Percentiles rank a stretch among this genome's conserved stretches.
These are phyloP conservation scores for Danio jaintianensis DNA, from an alignment of 2,797 vertebrate species.

Conservation along the genomic window DNA sequence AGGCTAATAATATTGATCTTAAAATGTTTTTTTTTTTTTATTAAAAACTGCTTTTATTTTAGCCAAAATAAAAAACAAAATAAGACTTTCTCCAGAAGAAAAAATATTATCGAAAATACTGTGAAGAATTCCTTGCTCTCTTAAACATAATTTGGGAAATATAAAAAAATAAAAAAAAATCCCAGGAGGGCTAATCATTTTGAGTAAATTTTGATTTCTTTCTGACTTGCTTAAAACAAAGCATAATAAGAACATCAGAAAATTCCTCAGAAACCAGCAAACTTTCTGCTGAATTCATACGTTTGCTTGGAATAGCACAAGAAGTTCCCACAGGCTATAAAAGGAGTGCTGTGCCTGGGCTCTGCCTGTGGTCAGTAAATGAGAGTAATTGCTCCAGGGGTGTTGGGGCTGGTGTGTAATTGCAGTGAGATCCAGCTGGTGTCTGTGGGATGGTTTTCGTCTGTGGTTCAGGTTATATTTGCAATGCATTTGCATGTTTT, in stretches of 20 bases:
- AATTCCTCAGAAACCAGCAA: background rate
- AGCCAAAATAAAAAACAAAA: no score
- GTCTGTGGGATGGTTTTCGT: conserved; percentile 38
- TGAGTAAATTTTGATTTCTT: no score
- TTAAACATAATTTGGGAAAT: no score
- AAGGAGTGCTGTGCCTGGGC: conserved; percentile 21
- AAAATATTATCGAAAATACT: no score
- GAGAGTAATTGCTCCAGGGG: conserved; percentile 51
- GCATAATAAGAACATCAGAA: background rate
- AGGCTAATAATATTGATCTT: no score
- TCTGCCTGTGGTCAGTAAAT: conserved; percentile 50
- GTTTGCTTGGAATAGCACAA: conserved; percentile 3
- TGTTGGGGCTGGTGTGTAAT: conserved; percentile 50
- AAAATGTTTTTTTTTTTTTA: no score
- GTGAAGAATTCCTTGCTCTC: no score
- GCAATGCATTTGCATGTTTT: background rate
- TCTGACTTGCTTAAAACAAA: background rate
- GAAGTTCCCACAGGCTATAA: conserved; percentile 3
- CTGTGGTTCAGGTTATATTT: background rate
- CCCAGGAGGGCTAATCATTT: no score
- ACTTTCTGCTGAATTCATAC: conserved; percentile 6
- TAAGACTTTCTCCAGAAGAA: no score
- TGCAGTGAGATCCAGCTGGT: conserved; percentile 40
- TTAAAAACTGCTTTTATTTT: no score
- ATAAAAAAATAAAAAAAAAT: no score